A percentile compares a stretch with the other conserved stretches of the same genome.
Evolutionary conservation across 30 jellyfish, hydroid and myxozoan species (phyloP).

Genomic region (Sanderia malayensis): DNA sequence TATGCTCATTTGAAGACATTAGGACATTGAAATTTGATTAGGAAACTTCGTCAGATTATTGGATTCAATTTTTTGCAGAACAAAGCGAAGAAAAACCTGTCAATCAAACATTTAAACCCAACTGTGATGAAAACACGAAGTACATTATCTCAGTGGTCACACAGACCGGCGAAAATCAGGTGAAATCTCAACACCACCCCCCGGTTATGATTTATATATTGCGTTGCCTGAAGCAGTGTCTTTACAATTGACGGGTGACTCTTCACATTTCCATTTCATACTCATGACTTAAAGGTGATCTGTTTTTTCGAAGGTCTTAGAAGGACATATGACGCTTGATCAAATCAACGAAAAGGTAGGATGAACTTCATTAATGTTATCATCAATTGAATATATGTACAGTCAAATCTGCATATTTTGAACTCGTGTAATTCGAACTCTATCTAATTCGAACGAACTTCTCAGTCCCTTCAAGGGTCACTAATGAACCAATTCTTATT

Average conservation of each 20-base stretch:
- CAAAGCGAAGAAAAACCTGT: constrained; percentile 65
- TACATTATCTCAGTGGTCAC: constrained; percentile 22
- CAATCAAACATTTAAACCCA: constrained; percentile 34
- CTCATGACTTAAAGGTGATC: no score
- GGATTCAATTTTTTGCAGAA: constrained; percentile 43
- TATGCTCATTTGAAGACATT: no score
- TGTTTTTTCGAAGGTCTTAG: constrained; percentile 29
- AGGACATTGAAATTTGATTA: no score
- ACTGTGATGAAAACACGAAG: constrained; percentile 14
- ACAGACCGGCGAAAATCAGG: constrained; percentile 59
- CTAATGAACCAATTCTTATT: no score
- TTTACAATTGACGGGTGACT: no score
- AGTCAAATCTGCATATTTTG: background rate
- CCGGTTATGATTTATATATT: no score
- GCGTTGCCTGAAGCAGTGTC: no score
- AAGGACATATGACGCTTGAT: constrained; percentile 59
- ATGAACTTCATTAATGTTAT: background rate
- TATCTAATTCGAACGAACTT: no score
- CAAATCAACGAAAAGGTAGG: constrained; percentile 59
- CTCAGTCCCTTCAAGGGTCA: no score
- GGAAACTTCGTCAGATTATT: no score
- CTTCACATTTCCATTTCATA: background rate
- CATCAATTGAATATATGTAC: background rate
- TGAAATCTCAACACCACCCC: no score
- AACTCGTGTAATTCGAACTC: no score